Conservation (phyloP, 30 jellyfish, hydroid and myxozoan species). For the Chrysaora quinquecirrha region DNA sequence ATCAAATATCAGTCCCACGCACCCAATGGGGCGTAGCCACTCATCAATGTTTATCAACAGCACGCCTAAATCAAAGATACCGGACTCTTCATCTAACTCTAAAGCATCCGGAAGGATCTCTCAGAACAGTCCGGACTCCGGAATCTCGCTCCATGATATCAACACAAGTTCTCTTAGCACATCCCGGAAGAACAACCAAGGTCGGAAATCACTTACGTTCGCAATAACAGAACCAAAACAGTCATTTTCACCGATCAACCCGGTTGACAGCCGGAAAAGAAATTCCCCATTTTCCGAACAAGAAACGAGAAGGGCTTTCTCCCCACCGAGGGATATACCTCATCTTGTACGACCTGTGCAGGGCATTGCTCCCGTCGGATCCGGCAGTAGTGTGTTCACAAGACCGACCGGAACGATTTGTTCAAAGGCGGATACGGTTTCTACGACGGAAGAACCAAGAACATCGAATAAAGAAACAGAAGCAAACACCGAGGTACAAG, state of each 20-base stretch:
- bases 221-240: conserved; percentile 43
- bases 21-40: conserved; percentile 39
- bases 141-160: conserved; percentile 66
- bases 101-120: conserved; percentile 68
- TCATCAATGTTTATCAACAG: conserved; percentile 50
- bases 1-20: conserved; percentile 58
- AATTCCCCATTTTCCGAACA: conserved; percentile 73
- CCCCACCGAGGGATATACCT: conserved; percentile 67
- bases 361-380: conserved; percentile 76
- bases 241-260: conserved; percentile 92
- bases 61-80: conserved; percentile 74
- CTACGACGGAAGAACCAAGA: not conserved
- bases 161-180: conserved; percentile 24
- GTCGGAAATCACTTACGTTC: not conserved
- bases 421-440: not conserved
- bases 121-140: conserved; percentile 92
- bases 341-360: not conserved
- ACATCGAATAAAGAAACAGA: too few species aligned
- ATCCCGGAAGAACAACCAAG: conserved; percentile 19
- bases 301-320: conserved; percentile 67
- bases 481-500: too few species aligned
- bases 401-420: conserved; percentile 59
- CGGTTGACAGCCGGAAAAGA: conserved; percentile 47
- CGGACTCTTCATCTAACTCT: conserved; percentile 50
- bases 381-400: conserved; percentile 81